Evolutionary conservation across 2,113 vertebrate species (phyloP), one percentile per base, ranked within the genome.

Genomic region (Gadus chalcogrammus): DNA sequence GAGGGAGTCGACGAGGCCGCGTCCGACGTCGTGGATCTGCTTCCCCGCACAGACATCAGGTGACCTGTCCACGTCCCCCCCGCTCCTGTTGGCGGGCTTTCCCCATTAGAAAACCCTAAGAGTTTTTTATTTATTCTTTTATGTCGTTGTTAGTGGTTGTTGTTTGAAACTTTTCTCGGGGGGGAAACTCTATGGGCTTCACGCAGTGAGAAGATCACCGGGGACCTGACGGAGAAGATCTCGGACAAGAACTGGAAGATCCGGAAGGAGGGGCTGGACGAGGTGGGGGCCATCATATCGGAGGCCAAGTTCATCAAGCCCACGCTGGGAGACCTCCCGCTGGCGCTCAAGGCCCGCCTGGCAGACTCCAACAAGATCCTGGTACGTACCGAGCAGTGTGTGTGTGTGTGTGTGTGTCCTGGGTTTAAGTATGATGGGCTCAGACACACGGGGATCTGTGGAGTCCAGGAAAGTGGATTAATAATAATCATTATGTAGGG

Each of bases 221-320:
- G 88, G 11, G 95, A 95, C 9, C 85, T 95, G 63, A 91, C 95
- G 64, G 86, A 89, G 28, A 96, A 96, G 84, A 94, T 96, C 69
- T 85, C 90, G 16, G 95, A 96, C 78, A 96, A 96, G 84, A 96
- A 96, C 84, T 96, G 95, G 95, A 96, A 96, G 85, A 93, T 95
- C 71, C 91, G 95, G 67, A 96, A 96, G 82, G 95, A 96, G 84
- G 95, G 95, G 18, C 83, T 96, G 52, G 95, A 96, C 85, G 94
- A 96, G 91, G 91, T 94, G 53, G 79, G 91, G 7, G 89, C 89
- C 31, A 90, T 96, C 65, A 90, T 96, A 79, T 95, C 94, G 62
- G 95, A 96, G 76, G 95, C 94, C 12, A 96, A 95, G 77, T 94
- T 95, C 80, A 94, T 96, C 78, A 89, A 94, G 64, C 86, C 95